These are phyloP conservation scores for Trachelus stipa DNA, from an alignment of 2,888 invertebrate genomes.

Conservation along the genomic window DNA sequence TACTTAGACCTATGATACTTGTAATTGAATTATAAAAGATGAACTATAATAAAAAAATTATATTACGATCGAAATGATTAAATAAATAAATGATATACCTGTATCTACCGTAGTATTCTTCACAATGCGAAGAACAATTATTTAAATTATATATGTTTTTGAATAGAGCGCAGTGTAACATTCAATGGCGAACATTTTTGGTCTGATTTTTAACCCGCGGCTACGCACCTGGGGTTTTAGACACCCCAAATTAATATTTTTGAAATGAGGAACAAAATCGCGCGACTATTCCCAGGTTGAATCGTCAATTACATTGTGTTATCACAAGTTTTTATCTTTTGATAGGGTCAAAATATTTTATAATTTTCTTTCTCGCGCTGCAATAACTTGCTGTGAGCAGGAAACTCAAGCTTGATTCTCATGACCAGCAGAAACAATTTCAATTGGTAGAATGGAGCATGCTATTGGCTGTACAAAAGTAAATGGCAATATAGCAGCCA, in stretches of 20 bases:
- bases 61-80: constrained; percentile 50
- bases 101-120: background rate
- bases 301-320: too few relatives aligned
- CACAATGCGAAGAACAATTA: background rate
- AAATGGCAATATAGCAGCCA: background rate
- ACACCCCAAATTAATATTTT: too few relatives aligned
- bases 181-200: too few relatives aligned
- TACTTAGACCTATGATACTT: constrained; percentile 54
- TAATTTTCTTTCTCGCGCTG: background rate
- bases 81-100: constrained; percentile 44
- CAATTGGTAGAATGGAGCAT: background rate
- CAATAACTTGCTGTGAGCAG: background rate
- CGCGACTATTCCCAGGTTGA: too few relatives aligned
- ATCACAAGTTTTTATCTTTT: too few relatives aligned
- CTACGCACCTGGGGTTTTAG: too few relatives aligned
- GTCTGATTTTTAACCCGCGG: too few relatives aligned
- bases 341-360: too few relatives aligned
- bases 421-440: background rate
- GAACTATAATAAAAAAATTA: constrained; percentile 51
- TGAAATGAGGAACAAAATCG: too few relatives aligned
- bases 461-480: background rate
- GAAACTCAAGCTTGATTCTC: background rate
- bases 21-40: constrained; percentile 59
- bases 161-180: too few relatives aligned
- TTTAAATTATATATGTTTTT: background rate